Base-by-base conservation (phyloP, 2,113 vertebrate species). In the Chrysochloris asiatica region DNA sequence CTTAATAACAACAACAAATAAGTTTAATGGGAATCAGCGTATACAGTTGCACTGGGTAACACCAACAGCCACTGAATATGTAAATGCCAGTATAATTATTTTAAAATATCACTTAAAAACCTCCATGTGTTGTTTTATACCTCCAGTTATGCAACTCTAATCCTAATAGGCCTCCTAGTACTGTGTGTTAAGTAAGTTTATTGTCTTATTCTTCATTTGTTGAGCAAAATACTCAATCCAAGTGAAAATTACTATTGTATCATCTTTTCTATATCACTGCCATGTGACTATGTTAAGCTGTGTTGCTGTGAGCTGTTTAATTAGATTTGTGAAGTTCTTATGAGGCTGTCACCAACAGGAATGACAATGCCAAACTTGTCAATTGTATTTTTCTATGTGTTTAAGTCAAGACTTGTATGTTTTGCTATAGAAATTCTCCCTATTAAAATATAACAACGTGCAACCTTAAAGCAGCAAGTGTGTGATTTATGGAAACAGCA, bases 271-370 rank as follows among this genome's bases (percentile, higher is more conserved):
- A 6, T 30, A 45, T 38, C 19, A 21, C 1, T 24, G 41, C 41
- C 54, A 65, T 12, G 38, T 61, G 65, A 56, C 61, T 88, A 52
- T 43, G 38, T 84, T 93, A 59, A 80, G 47, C 59, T 61, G 19
- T 90, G 76, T 87, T 30, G 92, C 89, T 92, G 24, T 86, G 78
- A 96, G 36, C 73, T 88, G 30, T 47, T 92, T 92, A 89, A 92
- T 90, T 82, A 79, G 38, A 67, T 84, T 84, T 73, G 41, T 47
- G 80, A 92, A 87, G 38, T 30, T 86, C 73, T 84, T 36, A 21
- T 8, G 73, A 91, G 83, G 54, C 80, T 80, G 83, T 92, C 89
- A 78, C 54, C 45, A 10, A 77, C 50, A 79, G 86, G 48, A 75
- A 59, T 22, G 52, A 76, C 92, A 88, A 77, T 36, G 43, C 45